Evolutionary conservation across 2,888 invertebrate genomes (phyloP).

Genomic region (Tenthredo notha): DNA sequence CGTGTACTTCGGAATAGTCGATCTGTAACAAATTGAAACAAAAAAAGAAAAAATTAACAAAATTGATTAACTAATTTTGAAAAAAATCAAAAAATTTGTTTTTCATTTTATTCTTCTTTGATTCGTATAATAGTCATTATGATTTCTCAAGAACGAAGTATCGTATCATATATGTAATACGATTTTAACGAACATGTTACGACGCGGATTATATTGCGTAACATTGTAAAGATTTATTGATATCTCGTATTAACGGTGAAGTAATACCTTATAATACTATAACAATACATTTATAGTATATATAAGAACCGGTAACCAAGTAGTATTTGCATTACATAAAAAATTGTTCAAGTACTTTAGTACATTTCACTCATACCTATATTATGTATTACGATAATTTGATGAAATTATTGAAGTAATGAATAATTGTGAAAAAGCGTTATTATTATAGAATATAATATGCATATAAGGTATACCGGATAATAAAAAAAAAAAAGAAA

Average conservation of each 20-base stretch:
- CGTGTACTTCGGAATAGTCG: conserved; percentile 84
- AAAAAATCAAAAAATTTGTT: no score
- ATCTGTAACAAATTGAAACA: conserved; percentile 80
- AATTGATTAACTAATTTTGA: neutral
- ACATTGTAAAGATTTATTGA: conserved; percentile 9
- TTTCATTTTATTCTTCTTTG: neutral
- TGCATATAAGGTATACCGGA: neutral
- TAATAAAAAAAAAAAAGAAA: neutral
- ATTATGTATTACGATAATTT: neutral
- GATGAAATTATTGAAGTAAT: neutral
- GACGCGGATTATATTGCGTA: conserved; percentile 15
- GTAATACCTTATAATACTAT: neutral
- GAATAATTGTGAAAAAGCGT: neutral
- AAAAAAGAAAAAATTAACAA: neutral
- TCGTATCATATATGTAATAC: neutral
- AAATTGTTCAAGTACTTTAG: neutral
- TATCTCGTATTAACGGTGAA: conserved; percentile 23
- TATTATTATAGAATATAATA: neutral
- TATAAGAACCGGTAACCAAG: neutral
- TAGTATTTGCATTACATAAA: neutral
- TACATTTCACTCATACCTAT: neutral
- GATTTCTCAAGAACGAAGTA: neutral
- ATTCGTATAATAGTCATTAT: neutral
- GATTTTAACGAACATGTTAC: neutral
- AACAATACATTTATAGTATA: no score